Conservation (phyloP, 2,888 invertebrate genomes). For the Coelogynopora nodosa region DNA sequence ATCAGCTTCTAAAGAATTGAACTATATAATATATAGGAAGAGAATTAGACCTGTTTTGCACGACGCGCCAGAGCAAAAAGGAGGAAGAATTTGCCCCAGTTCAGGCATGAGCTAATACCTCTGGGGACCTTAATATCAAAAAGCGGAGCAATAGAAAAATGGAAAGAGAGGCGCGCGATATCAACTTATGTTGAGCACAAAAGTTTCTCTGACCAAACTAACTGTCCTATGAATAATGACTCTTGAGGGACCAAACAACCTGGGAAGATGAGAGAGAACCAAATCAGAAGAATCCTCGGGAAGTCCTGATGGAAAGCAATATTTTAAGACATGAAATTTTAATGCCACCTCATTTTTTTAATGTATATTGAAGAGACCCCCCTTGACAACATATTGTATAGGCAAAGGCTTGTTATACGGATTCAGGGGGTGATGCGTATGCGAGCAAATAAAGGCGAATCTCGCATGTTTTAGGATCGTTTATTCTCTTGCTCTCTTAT, state of each 20-base stretch:
- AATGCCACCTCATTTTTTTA: constrained; percentile 14
- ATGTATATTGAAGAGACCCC: background rate
- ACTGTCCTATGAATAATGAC: background rate
- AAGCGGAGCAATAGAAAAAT: background rate
- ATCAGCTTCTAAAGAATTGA: background rate
- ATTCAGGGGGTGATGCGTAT: no score
- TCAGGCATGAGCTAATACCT: background rate
- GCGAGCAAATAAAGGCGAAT: no score
- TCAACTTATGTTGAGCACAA: background rate
- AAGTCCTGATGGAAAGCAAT: constrained; percentile 20
- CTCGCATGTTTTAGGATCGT: background rate
- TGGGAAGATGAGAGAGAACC: background rate
- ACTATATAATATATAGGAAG: no score
- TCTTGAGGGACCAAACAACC: background rate
- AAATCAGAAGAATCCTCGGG: background rate
- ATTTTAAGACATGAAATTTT: constrained; percentile 32
- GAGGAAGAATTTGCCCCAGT: background rate
- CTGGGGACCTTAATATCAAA: background rate
- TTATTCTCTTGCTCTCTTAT: background rate
- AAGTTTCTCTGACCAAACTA: background rate
- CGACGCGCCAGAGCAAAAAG: background rate
- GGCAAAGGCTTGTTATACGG: no score
- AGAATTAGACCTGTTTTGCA: background rate
- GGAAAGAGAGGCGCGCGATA: background rate
- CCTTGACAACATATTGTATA: background rate